Base-by-base conservation (phyloP, 1,140 invertebrate genomes). In the Drosophila pallidifrons region DNA sequence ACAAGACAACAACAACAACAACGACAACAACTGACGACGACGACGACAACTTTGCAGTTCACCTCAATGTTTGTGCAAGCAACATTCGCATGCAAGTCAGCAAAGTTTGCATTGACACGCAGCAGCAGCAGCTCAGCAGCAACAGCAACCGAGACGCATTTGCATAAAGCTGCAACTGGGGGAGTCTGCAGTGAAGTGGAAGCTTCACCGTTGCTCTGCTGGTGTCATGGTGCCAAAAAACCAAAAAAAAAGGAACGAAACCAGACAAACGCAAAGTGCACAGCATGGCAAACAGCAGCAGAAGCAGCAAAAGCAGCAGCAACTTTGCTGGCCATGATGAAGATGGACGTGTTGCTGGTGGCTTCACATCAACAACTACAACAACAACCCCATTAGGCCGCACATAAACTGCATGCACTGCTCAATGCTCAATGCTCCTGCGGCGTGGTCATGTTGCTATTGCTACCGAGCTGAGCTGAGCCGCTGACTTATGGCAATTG, bases 1-100 rank as follows among this genome's bases (percentile, higher is more conserved):
- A 72, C 82, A 82, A 79, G 77, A 66, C 82, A 85, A 70, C 81
- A 81, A 73, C 81, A 81, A 73, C 79, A 82, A 52, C 64, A 57
- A 45, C 63, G 66, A 20, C 69, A 54, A 69, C 63, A 58, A 79
- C 77, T 38, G 35, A 10, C 69, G 52, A 69, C 63, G 65, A 68
- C 76, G 73, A 79, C 77, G 80, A 88, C 83, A 88, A 88, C 83
- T 88, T 88, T 88, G 70, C 85, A 88, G 80, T 88, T 80, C 80
- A 79, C 85, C 85, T 89, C 80, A 86, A 91, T 91, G 86, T 91
- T 91, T 91, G 87, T 87, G 80, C 80, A 91, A 82, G 82, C 87
- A 91, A 87, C 87, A 91, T 91, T 91, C 82, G 82, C 80, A 91
- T 91, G 87, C 87, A 91, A 91, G 87, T 91, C 87, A 91, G 87